Base-by-base conservation (phyloP, 2,113 vertebrate genomes). In the Channa maculata region DNA sequence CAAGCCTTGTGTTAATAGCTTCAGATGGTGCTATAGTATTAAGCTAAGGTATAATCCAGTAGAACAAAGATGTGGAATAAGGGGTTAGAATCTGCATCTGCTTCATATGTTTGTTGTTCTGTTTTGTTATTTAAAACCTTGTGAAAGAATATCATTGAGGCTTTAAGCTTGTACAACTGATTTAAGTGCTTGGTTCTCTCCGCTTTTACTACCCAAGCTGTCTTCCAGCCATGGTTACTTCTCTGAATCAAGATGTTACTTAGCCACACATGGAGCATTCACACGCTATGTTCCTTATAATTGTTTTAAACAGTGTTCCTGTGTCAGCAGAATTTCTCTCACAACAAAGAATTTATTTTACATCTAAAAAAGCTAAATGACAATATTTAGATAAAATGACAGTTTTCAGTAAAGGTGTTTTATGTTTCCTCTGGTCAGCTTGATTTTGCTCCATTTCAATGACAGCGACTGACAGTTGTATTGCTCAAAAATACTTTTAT, bases 1-100 rank as follows among this genome's bases (percentile, higher is more conserved):
- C 55, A 82, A 78, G 77, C 69, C 79, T 82, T 82, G 84, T 79
- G 54, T 75, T 53, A 54, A 67, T 72, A 82, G 85, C 82, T 90
- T 89, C 78, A 90, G 88, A 86, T 70, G 90, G 91, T 89, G 90
- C 90, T 88, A 87, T 83, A 79, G 71, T 84, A 69, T 84, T 75
- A 89, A 79, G 66, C 54, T 85, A 82, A 87, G 79, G 75, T 85
- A 73, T 88, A 80, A 84, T 86, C 74, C 37, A 72, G 45, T 89
- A 83, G 85, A 91, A 85, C 85, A 86, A 83, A 86, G 78, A 81
- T 81, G 71, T 87, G 78, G 24, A 71, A 65, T 69, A 58, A 72
- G 45, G 59, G 52, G 41, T 41, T 64, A 49, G 43, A 75, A 68
- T 83, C 59, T 73, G 58, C 73, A 84, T 84, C 80, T 79, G 75